phyloP scores from a whole-genome alignment of 2,888 invertebrate genomes.

The Lasioglossum marginatum region DNA sequence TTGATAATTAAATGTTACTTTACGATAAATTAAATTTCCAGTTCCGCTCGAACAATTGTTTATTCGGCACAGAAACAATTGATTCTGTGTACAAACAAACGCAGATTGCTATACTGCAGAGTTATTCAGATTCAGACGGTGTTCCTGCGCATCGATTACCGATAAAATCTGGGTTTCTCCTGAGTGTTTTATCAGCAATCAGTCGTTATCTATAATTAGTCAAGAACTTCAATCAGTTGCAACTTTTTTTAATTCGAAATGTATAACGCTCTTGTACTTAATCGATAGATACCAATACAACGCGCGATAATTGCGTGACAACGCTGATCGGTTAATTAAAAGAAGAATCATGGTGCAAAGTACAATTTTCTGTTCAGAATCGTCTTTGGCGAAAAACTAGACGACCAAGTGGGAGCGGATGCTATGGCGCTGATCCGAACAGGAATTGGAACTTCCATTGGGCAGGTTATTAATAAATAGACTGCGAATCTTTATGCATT shows the following conservation, averaged over 20 bases:
- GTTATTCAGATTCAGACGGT: not conserved
- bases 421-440: conserved; percentile 90
- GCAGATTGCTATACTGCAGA: not conserved
- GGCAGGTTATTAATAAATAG: conserved; percentile 84
- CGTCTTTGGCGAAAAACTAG: conserved; percentile 90
- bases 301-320: not conserved
- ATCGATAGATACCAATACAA: not conserved
- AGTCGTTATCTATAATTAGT: conserved; percentile 16
- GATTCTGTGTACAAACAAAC: not conserved
- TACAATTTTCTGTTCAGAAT: conserved; percentile 81
- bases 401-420: conserved; percentile 82
- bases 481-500: too few relatives aligned
- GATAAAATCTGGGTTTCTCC: conserved; percentile 7
- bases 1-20: too few relatives aligned
- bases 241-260: not conserved
- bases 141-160: not conserved
- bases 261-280: not conserved
- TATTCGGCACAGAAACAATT: not conserved
- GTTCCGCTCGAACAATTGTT: not conserved
- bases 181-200: not conserved
- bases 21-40: not conserved
- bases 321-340: not conserved
- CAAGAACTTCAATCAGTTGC: not conserved
- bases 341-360: not conserved
- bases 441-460: conserved; percentile 91